These are phyloP conservation scores for Drosophila koepferae DNA, from an alignment of 2,888 invertebrate genomes.

Conservation along the genomic window DNA sequence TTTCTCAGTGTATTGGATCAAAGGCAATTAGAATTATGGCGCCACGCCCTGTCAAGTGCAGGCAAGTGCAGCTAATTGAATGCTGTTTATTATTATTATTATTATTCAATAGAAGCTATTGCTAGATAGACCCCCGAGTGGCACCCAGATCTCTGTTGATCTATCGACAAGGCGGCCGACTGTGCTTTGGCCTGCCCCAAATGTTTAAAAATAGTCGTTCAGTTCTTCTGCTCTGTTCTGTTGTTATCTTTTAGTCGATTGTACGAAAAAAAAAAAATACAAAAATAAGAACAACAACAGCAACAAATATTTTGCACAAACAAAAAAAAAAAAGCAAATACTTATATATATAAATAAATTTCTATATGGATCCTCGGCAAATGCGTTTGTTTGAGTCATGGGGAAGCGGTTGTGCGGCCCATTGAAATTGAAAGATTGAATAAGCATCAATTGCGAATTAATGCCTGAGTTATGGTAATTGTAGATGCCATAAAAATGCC, in stretches of 20 bases:
- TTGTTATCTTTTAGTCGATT: conserved; percentile 63
- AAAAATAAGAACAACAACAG: conserved; percentile 30
- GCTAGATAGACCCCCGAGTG: background rate
- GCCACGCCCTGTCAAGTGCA: conserved; percentile 40
- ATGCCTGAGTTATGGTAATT: conserved; percentile 59
- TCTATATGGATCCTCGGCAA: conserved; percentile 6
- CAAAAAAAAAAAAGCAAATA: background rate
- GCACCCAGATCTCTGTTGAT: conserved; percentile 18
- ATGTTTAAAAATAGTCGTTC: conserved; percentile 71
- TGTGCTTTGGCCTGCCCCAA: conserved; percentile 71
- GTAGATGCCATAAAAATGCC: conserved; percentile 48
- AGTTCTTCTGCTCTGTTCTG: conserved; percentile 59
- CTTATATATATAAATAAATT: conserved; percentile 1
- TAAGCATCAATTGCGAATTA: conserved; percentile 54
- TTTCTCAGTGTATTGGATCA: conserved; percentile 20
- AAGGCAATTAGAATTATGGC: conserved; percentile 55
- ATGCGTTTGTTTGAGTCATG: conserved; percentile 58
- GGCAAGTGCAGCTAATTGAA: conserved; percentile 57
- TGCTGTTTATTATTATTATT: conserved; percentile 68
- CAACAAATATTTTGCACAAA: conserved; percentile 22
- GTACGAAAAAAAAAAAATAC: conserved; percentile 54
- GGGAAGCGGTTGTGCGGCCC: conserved; percentile 46
- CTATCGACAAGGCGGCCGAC: conserved; percentile 66
- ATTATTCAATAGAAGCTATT: conserved; percentile 37
- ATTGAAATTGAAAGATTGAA: conserved; percentile 46